Evolutionary conservation across 2,888 invertebrate genomes (phyloP), one percentile per base, ranked within the genome.

Genomic region (Pyrrhia umbra): DNA sequence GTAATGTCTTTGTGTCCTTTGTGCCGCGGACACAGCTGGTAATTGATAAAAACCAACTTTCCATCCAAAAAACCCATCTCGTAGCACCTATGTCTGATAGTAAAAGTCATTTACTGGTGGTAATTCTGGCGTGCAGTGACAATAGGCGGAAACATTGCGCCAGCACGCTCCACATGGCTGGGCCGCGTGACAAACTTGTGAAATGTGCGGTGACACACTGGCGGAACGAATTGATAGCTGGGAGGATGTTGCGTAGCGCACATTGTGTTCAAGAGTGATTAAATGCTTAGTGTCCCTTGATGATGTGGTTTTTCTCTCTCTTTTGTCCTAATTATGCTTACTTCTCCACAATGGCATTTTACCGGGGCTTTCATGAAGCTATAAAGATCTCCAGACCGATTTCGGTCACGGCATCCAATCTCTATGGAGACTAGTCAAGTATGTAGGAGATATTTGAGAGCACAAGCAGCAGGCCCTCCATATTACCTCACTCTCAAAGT

Each of bases 101-200:
- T 66, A 77, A 67, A 67, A 65, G 56, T 63, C 39, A 57, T 61
- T 50, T 30, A 58, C 66, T 52, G 43, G 51, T 64, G 66, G 47
- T 43, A 25, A 49, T 57, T 51, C 55, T 54, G 50, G 50, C 43
- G 50, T 49, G 6, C 60, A 21, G 43, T 68, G 77, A 90, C 90
- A 90, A 90, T 89, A 84, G 83, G 63, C 86, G 90, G 90, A 90
- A 90, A 83, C 70, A 71, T 76, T 59, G 65, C 51, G 65, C 59
- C 61, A 62, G 56, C 64, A 65, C 63, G 88, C 75, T 79, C 87
- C 81, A 86, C 85, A 87, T 90, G 86, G 82, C 79, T 82, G 82
- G 75, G 25, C 75, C 71, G 85, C 89, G 88, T 90, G 88, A 89
- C 90, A 85, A 80, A 80, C 83, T 88, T 88, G 86, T 84, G 85